Evolutionary conservation across 2,888 invertebrate species (phyloP).

Genomic region (Caenorhabditis parvicauda): DNA sequence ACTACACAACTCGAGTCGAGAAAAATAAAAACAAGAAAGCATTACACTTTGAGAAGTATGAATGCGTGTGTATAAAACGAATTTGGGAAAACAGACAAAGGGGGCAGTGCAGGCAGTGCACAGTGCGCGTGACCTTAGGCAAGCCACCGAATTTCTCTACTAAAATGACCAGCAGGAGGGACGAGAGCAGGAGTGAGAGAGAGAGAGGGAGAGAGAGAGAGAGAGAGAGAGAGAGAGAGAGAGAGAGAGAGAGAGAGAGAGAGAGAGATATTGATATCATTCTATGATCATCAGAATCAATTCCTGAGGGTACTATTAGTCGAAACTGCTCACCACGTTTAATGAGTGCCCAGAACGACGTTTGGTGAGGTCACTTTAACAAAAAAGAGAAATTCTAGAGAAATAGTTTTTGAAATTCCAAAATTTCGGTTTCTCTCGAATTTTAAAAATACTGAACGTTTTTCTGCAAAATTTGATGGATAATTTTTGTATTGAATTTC

Average conservation of each 20-base stretch:
- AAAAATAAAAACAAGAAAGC: too few relatives aligned
- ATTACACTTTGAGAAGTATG: too few relatives aligned
- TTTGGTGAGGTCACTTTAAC: too few relatives aligned
- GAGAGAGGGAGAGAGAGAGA: slow-evolving; percentile 4
- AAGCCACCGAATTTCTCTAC: slow-evolving; percentile 7
- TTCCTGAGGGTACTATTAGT: background rate
- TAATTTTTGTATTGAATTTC: too few relatives aligned
- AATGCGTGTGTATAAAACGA: too few relatives aligned
- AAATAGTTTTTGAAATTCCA: background rate
- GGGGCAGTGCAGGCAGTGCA: too few relatives aligned
- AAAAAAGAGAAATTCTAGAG: too few relatives aligned
- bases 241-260: slow-evolving; percentile 5
- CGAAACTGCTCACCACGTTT: background rate
- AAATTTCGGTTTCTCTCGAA: background rate
- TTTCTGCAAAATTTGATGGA: background rate
- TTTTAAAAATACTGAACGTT: background rate
- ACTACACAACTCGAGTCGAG: too few relatives aligned
- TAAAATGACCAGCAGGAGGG: slow-evolving; percentile 4
- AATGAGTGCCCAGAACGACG: background rate
- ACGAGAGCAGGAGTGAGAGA: slow-evolving; percentile 6
- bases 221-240: slow-evolving; percentile 5
- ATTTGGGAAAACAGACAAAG: too few relatives aligned
- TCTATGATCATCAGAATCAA: background rate
- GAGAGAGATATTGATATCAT: too few relatives aligned
- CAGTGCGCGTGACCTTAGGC: slow-evolving; percentile 18